Evolutionary conservation across 2,797 vertebrate species (phyloP).

Genomic region (Pipistrellus kuhlii): DNA sequence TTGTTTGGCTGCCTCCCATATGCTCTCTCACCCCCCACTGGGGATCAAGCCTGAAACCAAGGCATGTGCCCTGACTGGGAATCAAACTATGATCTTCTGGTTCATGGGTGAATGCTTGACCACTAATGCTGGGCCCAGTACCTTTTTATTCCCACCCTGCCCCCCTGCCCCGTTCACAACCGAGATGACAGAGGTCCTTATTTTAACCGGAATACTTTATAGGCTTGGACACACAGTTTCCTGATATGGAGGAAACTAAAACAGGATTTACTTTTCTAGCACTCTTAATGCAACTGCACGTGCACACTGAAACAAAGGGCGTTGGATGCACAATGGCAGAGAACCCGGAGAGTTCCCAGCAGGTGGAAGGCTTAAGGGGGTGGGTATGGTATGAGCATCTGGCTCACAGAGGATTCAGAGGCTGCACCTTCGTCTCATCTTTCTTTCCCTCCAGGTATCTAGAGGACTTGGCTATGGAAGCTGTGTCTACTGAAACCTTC

Average conservation of each 20-base stretch:
- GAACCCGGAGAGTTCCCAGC: not conserved
- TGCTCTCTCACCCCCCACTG: too few species aligned
- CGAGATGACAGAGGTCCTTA: not conserved
- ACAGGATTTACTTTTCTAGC: not conserved
- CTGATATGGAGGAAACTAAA: not conserved
- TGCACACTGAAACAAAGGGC: not conserved
- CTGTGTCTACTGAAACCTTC: conserved; percentile 52
- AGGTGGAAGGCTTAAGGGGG: not conserved
- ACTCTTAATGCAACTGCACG: not conserved
- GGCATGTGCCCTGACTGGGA: too few species aligned
- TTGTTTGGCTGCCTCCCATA: too few species aligned
- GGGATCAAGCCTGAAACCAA: too few species aligned
- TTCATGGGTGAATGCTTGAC: too few species aligned
- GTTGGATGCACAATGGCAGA: not conserved
- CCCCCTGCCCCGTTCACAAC: not conserved
- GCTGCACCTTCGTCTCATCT: not conserved
- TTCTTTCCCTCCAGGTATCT: conserved; percentile 40
- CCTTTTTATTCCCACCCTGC: not conserved
- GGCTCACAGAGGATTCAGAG: conserved; percentile 34
- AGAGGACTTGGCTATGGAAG: conserved; percentile 37
- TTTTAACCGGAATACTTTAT: not conserved
- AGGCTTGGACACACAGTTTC: not conserved
- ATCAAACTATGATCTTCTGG: too few species aligned
- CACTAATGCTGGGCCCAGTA: too few species aligned
- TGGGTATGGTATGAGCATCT: not conserved